Base-by-base conservation (phyloP, 2,888 invertebrate genomes). In the Azorinus chamasolen region DNA sequence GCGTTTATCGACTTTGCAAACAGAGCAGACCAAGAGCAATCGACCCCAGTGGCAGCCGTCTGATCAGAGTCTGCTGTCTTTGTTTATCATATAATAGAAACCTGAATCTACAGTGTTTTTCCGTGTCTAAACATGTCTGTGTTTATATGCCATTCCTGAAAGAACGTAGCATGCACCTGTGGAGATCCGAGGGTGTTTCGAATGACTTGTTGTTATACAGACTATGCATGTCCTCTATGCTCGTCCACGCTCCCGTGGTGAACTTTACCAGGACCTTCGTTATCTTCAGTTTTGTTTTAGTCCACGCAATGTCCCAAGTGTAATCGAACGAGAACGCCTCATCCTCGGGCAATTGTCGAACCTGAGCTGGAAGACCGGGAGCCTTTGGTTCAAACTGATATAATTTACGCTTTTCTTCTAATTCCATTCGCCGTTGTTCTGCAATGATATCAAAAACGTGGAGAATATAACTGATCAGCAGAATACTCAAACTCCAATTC, bases 401-500 rank as follows among this genome's bases (percentile, higher is more conserved):
- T 4, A 69, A 20, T 24, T 54, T 20, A 25, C 87, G 79, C 76
- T 91, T 92, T 48, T 90, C 87, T 27, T 87, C 86, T 24, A 94
- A 80, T 61, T 93, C 93, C 10, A 76, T 75, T 20, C 81, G 68
- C 24, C 93, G 77, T 58, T 90, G 89, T 22, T 91, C 91, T 24
- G n/a, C 62, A 14, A 32, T 32, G 32, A 32, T 10, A 32, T 6
- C 32, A 32, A n/a, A n/a, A n/a, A n/a, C n/a, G n/a, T n/a, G n/a
- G n/a, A n/a, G n/a, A n/a, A n/a, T n/a, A n/a, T n/a, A n/a, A n/a
- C n/a, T n/a, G n/a, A n/a, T n/a, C n/a, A n/a, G n/a, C n/a, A n/a
- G n/a, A n/a, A n/a, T n/a, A n/a, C n/a, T n/a, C n/a, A n/a, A n/a
- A n/a, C n/a, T n/a, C n/a, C n/a, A n/a, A n/a, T n/a, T n/a, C n/a